Evolutionary conservation across 2,113 vertebrate species (phyloP).

Genomic region (Anguilla rostrata): DNA sequence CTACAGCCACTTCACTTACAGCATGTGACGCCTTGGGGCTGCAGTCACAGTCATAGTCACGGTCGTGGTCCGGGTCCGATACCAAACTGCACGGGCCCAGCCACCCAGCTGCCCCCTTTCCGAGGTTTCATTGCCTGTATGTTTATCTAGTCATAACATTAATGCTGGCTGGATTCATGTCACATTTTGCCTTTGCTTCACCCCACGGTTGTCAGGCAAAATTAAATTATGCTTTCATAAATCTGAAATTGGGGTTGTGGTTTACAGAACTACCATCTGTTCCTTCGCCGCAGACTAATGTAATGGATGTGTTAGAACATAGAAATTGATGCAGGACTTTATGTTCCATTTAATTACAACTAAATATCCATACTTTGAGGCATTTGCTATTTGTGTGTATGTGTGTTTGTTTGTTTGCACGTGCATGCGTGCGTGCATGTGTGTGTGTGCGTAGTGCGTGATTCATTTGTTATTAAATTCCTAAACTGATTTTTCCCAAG

Average conservation of each 20-base stretch:
- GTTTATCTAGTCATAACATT: not conserved
- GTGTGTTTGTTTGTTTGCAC: not conserved
- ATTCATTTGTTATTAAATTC: too few relatives aligned
- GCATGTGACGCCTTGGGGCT: too few relatives aligned
- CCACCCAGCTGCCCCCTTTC: not conserved
- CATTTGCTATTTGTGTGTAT: not conserved
- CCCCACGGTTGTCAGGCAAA: not conserved
- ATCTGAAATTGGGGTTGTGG: not conserved
- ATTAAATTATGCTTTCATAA: not conserved
- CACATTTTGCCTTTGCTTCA: not conserved
- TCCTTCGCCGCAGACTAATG: not conserved
- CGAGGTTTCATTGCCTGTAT: not conserved
- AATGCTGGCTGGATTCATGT: not conserved
- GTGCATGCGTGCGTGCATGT: not conserved
- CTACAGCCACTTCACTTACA: too few relatives aligned
- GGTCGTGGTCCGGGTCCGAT: too few relatives aligned
- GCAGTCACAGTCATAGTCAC: too few relatives aligned
- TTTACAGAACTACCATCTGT: not conserved
- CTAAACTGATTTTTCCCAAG: too few relatives aligned
- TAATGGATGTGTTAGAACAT: not conserved
- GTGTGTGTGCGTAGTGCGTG: too few relatives aligned
- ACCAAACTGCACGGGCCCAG: not conserved
- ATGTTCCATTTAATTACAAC: not conserved
- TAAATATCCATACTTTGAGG: not conserved
- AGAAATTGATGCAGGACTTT: not conserved